These are phyloP conservation scores for Drosophila neutralis DNA, from an alignment of 2,888 invertebrate species.

Conservation along the genomic window DNA sequence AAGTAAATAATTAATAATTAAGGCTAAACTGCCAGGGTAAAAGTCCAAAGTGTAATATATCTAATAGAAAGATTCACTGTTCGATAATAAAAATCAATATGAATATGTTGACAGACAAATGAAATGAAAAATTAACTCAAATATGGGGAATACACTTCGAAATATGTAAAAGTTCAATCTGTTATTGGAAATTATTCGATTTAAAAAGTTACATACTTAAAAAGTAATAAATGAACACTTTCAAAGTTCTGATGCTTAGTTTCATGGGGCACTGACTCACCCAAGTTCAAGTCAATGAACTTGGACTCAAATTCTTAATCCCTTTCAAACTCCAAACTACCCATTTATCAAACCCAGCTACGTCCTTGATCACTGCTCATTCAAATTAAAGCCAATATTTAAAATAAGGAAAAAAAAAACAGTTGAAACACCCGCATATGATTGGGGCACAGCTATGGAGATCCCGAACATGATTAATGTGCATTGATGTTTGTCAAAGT, in stretches of 20 bases:
- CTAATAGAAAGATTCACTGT: slow-evolving; percentile 12
- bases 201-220: not conserved
- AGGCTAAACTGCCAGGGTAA: slow-evolving; percentile 34
- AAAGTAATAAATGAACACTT: not conserved
- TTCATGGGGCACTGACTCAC: not conserved
- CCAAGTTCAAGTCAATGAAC: slow-evolving; percentile 62
- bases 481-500: slow-evolving; percentile 70
- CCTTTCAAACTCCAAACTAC: not conserved
- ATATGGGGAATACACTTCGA: not conserved
- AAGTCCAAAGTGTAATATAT: slow-evolving; percentile 34
- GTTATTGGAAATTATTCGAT: not conserved
- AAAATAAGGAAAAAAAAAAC: slow-evolving; percentile 12
- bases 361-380: slow-evolving; percentile 28
- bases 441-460: slow-evolving; percentile 1
- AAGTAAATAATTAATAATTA: slow-evolving; percentile 64
- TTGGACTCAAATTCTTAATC: slow-evolving; percentile 11
- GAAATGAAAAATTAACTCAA: not conserved
- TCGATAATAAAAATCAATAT: slow-evolving; percentile 17
- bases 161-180: not conserved
- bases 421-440: slow-evolving; percentile 10
- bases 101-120: not conserved
- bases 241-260: not conserved
- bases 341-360: not conserved
- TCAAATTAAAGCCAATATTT: not conserved
- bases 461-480: slow-evolving; percentile 63